A percentile compares a stretch with the other conserved stretches of the same genome.
These are phyloP conservation scores for Cyprinodon brontotheroides DNA, from an alignment of 2,113 vertebrate genomes.

Conservation along the genomic window DNA sequence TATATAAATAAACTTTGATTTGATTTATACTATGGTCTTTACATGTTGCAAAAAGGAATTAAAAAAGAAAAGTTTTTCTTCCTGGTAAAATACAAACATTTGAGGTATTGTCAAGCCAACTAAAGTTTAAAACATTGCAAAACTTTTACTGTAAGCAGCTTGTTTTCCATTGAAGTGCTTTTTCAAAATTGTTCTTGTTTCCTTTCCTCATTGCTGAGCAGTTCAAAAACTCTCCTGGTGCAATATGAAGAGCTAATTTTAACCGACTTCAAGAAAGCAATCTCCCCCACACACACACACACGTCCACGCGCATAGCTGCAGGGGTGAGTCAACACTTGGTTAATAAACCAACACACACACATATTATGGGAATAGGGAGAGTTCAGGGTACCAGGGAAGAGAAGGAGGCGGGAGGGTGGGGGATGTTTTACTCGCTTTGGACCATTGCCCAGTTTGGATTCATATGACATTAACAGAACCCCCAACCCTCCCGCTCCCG, in stretches of 20 bases:
- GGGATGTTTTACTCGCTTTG: slow-evolving; percentile 67
- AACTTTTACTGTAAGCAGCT: neutral
- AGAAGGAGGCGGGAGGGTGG: slow-evolving; percentile 18
- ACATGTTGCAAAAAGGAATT: neutral
- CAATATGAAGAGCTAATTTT: slow-evolving; percentile 12
- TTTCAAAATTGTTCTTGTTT: neutral
- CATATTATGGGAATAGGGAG: slow-evolving; percentile 37
- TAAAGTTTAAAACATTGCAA: neutral
- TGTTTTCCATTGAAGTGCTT: neutral
- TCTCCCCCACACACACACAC: neutral
- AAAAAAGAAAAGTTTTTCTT: no score
- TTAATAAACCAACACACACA: slow-evolving; percentile 46
- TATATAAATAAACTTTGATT: no score
- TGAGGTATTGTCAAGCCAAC: neutral
- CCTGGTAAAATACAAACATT: no score
- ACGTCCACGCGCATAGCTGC: slow-evolving; percentile 41
- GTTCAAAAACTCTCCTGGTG: neutral
- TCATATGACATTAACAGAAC: slow-evolving; percentile 66
- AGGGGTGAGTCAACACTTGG: slow-evolving; percentile 68
- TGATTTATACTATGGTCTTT: no score
- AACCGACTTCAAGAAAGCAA: slow-evolving; percentile 13
- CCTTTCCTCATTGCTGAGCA: neutral
- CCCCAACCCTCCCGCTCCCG: slow-evolving; percentile 18
- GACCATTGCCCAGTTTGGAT: slow-evolving; percentile 67
- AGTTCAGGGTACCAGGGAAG: slow-evolving; percentile 22